A percentile compares a stretch with the other conserved stretches of the same genome.
Conservation (phyloP, 2,888 invertebrate species). For the Scrobipalpa costella region DNA sequence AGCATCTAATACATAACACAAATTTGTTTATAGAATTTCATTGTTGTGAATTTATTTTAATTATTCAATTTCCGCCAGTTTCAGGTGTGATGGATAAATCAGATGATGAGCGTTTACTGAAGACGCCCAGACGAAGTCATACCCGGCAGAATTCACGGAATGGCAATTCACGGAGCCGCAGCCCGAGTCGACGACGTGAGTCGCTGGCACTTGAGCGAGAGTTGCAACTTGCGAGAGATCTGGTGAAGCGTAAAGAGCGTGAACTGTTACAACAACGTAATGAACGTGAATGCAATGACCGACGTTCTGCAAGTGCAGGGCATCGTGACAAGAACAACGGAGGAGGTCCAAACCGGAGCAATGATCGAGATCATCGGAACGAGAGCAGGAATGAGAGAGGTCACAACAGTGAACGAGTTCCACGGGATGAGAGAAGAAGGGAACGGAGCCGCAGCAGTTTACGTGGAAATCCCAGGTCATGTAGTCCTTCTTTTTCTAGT, state of each 20-base stretch:
- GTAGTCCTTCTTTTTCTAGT: too few relatives aligned
- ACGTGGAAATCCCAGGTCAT: too few relatives aligned
- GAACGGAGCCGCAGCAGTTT: too few relatives aligned
- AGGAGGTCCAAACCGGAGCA: neutral
- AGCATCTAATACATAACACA: too few relatives aligned
- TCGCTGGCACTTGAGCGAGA: neutral
- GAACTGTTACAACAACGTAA: neutral
- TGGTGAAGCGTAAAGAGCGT: neutral
- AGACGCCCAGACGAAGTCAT: neutral
- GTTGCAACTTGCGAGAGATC: constrained; percentile 12
- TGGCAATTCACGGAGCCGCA: neutral
- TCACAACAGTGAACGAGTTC: too few relatives aligned
- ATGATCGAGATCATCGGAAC: too few relatives aligned
- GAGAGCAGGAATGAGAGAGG: too few relatives aligned
- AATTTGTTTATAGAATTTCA: too few relatives aligned
- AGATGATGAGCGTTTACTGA: neutral
- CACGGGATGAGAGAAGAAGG: too few relatives aligned
- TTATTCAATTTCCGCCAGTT: too few relatives aligned
- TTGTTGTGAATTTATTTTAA: too few relatives aligned
- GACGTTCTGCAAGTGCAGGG: neutral
- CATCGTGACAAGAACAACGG: neutral
- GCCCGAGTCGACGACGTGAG: neutral
- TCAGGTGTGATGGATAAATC: neutral
- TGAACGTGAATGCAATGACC: neutral
- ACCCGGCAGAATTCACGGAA: neutral